A percentile compares a stretch with the other conserved stretches of the same genome.
Evolutionary conservation across 2,113 vertebrate species (phyloP).

Genomic region (Mus spicilegus): DNA sequence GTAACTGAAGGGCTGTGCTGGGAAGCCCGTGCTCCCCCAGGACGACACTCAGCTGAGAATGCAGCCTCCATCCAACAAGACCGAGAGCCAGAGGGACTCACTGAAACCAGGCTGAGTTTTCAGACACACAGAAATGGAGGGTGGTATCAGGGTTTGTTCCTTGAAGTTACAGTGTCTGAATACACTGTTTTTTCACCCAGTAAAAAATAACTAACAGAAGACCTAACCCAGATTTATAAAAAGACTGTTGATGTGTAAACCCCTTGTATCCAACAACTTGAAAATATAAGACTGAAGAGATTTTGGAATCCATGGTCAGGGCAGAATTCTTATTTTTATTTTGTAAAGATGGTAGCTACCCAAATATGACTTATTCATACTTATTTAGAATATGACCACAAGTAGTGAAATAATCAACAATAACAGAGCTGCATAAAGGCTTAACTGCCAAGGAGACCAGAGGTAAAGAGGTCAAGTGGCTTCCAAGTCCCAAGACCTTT

Average conservation of each 20-base stretch:
- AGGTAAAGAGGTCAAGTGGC: not conserved
- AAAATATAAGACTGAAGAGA: too few relatives aligned
- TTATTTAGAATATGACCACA: conserved; percentile 8
- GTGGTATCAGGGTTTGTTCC: not conserved
- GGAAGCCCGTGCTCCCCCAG: not conserved
- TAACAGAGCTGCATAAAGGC: not conserved
- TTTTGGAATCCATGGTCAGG: too few relatives aligned
- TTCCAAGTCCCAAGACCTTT: not conserved
- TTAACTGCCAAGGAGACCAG: not conserved
- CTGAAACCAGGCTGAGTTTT: not conserved
- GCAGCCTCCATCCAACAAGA: not conserved
- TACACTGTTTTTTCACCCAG: not conserved
- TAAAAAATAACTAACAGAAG: not conserved
- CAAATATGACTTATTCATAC: too few relatives aligned
- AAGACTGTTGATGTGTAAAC: too few relatives aligned
- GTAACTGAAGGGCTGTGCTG: not conserved
- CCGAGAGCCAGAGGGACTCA: not conserved
- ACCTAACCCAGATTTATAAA: not conserved
- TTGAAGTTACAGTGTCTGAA: not conserved
- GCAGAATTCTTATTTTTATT: too few relatives aligned
- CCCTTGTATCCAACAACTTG: too few relatives aligned
- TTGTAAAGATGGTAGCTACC: too few relatives aligned
- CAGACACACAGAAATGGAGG: not conserved
- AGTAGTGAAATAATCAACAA: conserved; percentile 12
- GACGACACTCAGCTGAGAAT: not conserved